Percentiles rank a stretch among this genome's conserved stretches.
These are phyloP conservation scores for Eudemis profundana DNA, from an alignment of 2,888 invertebrate genomes.

Conservation along the genomic window DNA sequence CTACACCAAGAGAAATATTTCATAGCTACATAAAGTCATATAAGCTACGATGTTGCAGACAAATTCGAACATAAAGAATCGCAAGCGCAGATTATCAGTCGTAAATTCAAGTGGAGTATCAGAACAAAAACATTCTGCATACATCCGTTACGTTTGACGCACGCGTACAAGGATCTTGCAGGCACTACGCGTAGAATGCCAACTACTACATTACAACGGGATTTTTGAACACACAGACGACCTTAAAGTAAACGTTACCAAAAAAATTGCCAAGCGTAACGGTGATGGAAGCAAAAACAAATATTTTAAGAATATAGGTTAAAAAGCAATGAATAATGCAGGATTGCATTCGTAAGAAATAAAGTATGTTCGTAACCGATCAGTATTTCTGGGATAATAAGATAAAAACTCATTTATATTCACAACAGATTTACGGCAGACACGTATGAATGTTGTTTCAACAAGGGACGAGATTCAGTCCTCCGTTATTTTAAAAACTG, in stretches of 20 bases:
- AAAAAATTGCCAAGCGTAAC: conserved; percentile 37
- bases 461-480: conserved; percentile 16
- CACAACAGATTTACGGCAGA: conserved; percentile 37
- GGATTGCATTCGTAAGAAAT: conserved; percentile 36
- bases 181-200: conserved; percentile 20
- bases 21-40: conserved; percentile 1
- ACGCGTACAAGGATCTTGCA: conserved; percentile 27
- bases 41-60: conserved; percentile 15
- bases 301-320: conserved; percentile 48
- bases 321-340: conserved; percentile 57
- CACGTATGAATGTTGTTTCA: conserved; percentile 30
- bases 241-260: conserved; percentile 34
- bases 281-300: conserved; percentile 42
- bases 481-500: background rate
- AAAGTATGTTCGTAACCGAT: conserved; percentile 44
- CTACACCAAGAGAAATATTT: conserved; percentile 3
- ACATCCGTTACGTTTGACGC: conserved; percentile 32
- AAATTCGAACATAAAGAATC: conserved; percentile 35
- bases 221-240: conserved; percentile 19
- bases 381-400: conserved; percentile 51
- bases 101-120: conserved; percentile 33
- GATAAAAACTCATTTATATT: conserved; percentile 47
- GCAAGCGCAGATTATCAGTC: conserved; percentile 18
- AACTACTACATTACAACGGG: conserved; percentile 37
- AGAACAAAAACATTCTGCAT: conserved; percentile 37